A percentile compares a stretch with the other conserved stretches of the same genome.
phyloP scores from a whole-genome alignment of 2,113 vertebrate genomes.

The Otocyon megalotis region DNA sequence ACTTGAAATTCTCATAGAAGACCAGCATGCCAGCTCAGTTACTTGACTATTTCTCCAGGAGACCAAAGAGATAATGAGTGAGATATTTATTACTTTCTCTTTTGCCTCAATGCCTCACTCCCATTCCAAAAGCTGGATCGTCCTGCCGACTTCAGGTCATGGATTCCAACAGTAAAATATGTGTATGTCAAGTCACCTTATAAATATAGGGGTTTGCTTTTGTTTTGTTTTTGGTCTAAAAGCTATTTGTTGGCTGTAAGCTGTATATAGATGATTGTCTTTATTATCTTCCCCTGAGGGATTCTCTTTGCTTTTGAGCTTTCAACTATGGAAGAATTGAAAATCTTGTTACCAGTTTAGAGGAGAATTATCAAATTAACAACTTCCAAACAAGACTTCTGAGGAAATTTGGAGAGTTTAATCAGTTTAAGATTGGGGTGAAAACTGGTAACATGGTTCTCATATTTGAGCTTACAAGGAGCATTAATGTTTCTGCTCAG shows the following conservation, averaged over 20 bases:
- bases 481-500: neutral
- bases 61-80: neutral
- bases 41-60: slow-evolving; percentile 6
- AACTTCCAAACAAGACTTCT: neutral
- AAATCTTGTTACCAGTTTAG: neutral
- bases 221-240: neutral
- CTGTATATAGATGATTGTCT: neutral
- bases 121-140: neutral
- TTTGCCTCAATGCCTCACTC: neutral
- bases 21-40: neutral
- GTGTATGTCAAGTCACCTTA: neutral
- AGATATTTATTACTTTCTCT: neutral
- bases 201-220: neutral
- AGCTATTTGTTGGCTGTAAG: neutral
- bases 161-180: neutral
- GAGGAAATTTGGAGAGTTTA: neutral
- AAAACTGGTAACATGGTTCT: neutral
- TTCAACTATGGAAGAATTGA: neutral
- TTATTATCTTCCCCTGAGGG: neutral
- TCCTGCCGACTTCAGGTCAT: neutral
- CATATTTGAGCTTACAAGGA: neutral
- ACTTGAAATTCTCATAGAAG: neutral
- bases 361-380: neutral
- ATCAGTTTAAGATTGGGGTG: neutral
- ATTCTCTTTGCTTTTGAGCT: neutral